Conservation (phyloP, 2,113 vertebrate species). For the Perca flavescens region DNA sequence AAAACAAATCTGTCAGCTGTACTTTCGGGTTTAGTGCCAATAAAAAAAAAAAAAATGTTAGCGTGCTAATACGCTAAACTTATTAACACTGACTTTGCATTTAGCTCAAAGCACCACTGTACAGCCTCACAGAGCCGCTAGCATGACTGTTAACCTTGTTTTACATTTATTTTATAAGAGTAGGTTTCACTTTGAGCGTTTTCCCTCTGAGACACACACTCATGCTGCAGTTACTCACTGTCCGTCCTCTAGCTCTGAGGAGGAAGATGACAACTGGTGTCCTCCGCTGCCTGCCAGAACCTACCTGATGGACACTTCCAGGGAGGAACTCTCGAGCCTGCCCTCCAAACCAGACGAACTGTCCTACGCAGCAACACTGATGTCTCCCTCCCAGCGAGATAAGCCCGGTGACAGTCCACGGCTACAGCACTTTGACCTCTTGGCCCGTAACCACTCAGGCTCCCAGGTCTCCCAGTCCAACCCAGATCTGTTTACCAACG, state of each 20-base stretch:
- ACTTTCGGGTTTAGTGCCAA: not conserved
- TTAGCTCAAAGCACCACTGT: no score
- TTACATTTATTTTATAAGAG: not conserved
- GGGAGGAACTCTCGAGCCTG: constrained; percentile 79
- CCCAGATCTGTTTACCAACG: constrained; percentile 80
- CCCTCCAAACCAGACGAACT: constrained; percentile 78
- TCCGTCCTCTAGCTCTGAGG: constrained; percentile 80
- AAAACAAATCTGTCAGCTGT: not conserved
- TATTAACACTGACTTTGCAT: no score
- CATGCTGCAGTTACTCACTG: not conserved
- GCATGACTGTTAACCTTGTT: not conserved
- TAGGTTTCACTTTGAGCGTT: not conserved
- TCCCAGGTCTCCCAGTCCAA: constrained; percentile 86
- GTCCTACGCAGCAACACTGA: constrained; percentile 85
- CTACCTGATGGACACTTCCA: constrained; percentile 83
- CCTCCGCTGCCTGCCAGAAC: constrained; percentile 88
- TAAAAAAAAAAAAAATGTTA: no score
- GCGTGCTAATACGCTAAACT: no score
- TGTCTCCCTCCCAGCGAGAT: constrained; percentile 84
- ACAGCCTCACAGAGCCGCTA: no score
- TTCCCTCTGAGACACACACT: constrained; percentile 27
- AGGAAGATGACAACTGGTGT: constrained; percentile 89
- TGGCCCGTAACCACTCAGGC: constrained; percentile 84
- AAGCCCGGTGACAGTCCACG: constrained; percentile 75
- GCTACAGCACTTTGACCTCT: constrained; percentile 85